Evolutionary conservation across 2,888 invertebrate species (phyloP).

Genomic region (Seira sanloemensis): DNA sequence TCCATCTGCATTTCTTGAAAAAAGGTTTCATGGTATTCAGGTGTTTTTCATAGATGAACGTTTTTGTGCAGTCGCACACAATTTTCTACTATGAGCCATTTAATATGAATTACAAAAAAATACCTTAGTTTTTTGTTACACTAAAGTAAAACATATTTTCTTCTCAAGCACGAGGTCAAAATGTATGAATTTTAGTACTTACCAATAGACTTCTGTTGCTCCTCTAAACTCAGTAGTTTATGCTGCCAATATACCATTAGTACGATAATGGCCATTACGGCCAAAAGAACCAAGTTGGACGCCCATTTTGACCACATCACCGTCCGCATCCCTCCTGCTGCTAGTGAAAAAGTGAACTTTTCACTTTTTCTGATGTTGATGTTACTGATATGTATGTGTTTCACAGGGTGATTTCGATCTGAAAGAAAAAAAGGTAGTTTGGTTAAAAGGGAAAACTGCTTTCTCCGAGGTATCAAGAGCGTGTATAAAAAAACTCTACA

Average conservation of each 20-base stretch:
- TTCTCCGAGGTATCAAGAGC: too few species aligned
- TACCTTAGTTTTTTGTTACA: constrained; percentile 12
- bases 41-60: constrained; percentile 36
- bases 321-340: constrained; percentile 71
- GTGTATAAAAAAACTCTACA: too few species aligned
- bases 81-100: background rate
- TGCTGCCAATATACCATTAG: constrained; percentile 73
- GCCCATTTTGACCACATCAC: constrained; percentile 73
- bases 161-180: too few species aligned
- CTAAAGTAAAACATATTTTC: constrained; percentile 21
- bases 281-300: constrained; percentile 70
- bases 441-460: too few species aligned
- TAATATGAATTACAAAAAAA: constrained; percentile 17
- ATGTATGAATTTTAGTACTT: constrained; percentile 54
- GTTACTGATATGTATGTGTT: constrained; percentile 44
- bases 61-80: background rate
- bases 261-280: constrained; percentile 68
- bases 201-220: constrained; percentile 72
- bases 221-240: constrained; percentile 70
- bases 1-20: constrained; percentile 24
- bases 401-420: constrained; percentile 37
- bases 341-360: constrained; percentile 39
- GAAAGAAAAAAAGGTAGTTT: constrained; percentile 18
- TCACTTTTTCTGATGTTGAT: constrained; percentile 34
- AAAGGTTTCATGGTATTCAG: background rate